Evolutionary conservation across 2,888 invertebrate genomes (phyloP), one percentile per base, ranked within the genome.

Genomic region (Spilarctia lutea): DNA sequence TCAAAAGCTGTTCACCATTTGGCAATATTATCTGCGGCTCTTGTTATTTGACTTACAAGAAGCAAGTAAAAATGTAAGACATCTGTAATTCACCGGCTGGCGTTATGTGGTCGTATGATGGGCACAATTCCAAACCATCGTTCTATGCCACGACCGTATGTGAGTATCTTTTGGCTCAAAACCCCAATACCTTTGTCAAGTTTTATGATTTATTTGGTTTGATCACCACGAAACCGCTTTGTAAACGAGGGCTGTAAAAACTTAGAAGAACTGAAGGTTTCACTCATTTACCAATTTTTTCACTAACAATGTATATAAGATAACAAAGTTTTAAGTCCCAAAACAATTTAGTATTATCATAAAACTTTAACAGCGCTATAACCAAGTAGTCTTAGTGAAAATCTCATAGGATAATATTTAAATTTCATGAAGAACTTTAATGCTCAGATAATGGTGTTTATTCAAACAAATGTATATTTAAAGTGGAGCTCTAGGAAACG

Each of bases 371-470:
- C 73, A 74, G 27, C 66, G 67, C 65, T 45, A 71, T 72, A 72
- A 74, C 76, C 72, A 81, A 30, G 20, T 45, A n/a, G 72, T 42
- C 65, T 76, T 72, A 73, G 73, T 76, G 71, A 33, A 78, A 75
- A 74, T 68, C 56, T 72, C 74, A 74, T 75, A 68, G 75, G 68
- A 79, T 42, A 76, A 75, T 68, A 71, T 72, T 78, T 70, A 35
- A 63, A 77, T 42, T n/a, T 42, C 56, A 24, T 65, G 72, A 72
- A 77, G 65, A 75, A 65, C 75, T 79, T 67, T 18, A 79, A 83
- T 63, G 73, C 67, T 81, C 63, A 79, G 83, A 83, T 83, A 83
- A 73, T 78, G 74, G 66, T 80, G 81, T 83, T 79, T 81, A 81
- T 79, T 78, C 68, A 72, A 78, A 76, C 56, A 73, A 76, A 80